These are phyloP conservation scores for Cinclus cinclus DNA, from an alignment of 2,113 vertebrate genomes.

Conservation along the genomic window DNA sequence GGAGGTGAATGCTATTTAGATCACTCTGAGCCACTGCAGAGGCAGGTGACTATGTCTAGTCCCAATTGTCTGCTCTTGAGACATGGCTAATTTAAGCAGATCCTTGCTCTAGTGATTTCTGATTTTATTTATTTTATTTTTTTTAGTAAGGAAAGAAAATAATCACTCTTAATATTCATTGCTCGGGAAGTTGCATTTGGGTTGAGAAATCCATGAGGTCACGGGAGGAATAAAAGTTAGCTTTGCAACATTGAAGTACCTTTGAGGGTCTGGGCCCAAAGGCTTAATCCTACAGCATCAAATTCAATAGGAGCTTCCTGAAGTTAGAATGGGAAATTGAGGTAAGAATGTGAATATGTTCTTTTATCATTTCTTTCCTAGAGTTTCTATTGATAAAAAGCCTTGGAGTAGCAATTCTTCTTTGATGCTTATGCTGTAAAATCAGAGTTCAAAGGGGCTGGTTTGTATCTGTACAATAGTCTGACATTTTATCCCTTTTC, in stretches of 20 bases:
- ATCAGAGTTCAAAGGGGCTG: conserved; percentile 42
- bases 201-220: neutral
- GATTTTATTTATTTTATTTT: neutral
- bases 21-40: neutral
- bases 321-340: conserved; percentile 33
- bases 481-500: conserved; percentile 22
- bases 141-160: neutral
- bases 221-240: neutral
- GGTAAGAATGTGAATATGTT: neutral
- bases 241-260: neutral
- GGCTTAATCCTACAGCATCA: conserved; percentile 2
- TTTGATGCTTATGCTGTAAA: conserved; percentile 46
- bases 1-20: neutral
- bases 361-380: conserved; percentile 10
- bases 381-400: conserved; percentile 36
- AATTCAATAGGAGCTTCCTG: neutral
- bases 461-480: neutral
- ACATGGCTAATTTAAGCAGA: neutral
- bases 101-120: neutral
- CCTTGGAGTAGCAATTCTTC: conserved; percentile 25
- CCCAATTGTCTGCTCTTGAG: neutral
- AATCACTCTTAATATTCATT: neutral
- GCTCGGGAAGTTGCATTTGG: neutral
- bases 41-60: neutral
- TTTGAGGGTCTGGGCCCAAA: conserved; percentile 32